Evolutionary conservation across 2,888 invertebrate species (phyloP), one percentile per base, ranked within the genome.

Genomic region (Galerucella calmariensis): DNA sequence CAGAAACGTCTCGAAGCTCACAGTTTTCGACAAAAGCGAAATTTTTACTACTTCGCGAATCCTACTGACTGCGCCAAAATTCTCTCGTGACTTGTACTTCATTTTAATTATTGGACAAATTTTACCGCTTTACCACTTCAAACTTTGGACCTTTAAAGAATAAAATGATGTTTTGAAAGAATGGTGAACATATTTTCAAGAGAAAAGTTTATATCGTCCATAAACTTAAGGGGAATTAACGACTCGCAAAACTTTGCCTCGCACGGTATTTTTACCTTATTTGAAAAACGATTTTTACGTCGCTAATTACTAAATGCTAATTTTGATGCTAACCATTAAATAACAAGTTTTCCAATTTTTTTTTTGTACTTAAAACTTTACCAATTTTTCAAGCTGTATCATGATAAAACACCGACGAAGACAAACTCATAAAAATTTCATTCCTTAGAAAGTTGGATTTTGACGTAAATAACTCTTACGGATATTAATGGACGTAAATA

Each of bases 321-420:
- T 61, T 61, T 61, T 61, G 12, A n/a, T 27, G n/a, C 35, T 35
- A 56, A 20, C 35, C 61, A 35, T 61, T 61, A 61, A 61, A 61
- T 35, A 61, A 9, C 61, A 35, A 61, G 61, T 61, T 61, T 61
- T 61, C 59, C 27, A 20, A 59, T 59, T 59, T 59, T 27, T 59
- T 27, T 41, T 27, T 14, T 14, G 14, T 61, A 61, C 35, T 44
- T 63, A 16, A 63, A 63, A 63, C 44, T 63, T 63, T 20, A 9
- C 16, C 44, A 44, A 63, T 63, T 63, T 63, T 20, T 41, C 63
- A 63, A 9, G 41, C 11, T 63, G 46, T 46, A 44, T 44, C 41
- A 63, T 63, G 11, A 11, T 63, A 46, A 63, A 63, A 63, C 44
- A 20, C 20, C n/a, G 6, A 5, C 35, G 14, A 62, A 35, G n/a